Base-by-base conservation (phyloP, 2,113 vertebrate species). In the Muntiacus reevesi region DNA sequence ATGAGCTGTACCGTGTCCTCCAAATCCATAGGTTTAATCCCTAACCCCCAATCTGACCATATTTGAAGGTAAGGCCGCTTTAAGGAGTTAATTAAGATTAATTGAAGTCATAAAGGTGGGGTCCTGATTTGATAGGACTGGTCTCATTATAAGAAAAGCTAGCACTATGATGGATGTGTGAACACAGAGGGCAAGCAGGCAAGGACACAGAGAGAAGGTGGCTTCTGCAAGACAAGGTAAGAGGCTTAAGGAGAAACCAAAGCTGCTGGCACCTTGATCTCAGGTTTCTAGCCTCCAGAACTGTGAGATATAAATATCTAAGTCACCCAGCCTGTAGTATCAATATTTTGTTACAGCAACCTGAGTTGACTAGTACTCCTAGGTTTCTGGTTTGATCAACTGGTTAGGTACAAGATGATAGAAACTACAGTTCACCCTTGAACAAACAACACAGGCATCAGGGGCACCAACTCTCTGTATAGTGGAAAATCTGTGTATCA, bases 361-460 rank as follows among this genome's bases (percentile, higher is more conserved):
- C 52, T 55, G 60, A 93, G 6, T 17, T 43, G 36, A 85, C 27
- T 71, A 90, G 57, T 78, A 67, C 23, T 5, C 11, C 23, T 60
- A 91, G 8, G 14, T 78, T 96, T 97, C 23, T 62, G 8, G 28
- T 94, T 97, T 85, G 50, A 91, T 9, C 54, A 95, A 71, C 9
- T 83, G 5, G 28, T 92, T 97, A 79, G 12, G 52, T 92, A 94
- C 2, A 45, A 71, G 17, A 57, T 43, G 11, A 82, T 79, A 30
- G 36, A 16, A 83, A 83, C n/a, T 83, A 55, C 21, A 36, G 81
- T 55, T 83, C 50, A 25, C 12, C 21, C 81, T 55, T 83, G 81
- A 83, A 83, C 33, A 83, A 83, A 83, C 50, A 83, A 16, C 33
- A 55, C 12, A 83, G 81, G 52, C 16, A 52, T 82, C 33, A 33